Evolutionary conservation across 2,797 vertebrate genomes (phyloP), one percentile per base, ranked within the genome.

Genomic region (Myotis myotis): DNA sequence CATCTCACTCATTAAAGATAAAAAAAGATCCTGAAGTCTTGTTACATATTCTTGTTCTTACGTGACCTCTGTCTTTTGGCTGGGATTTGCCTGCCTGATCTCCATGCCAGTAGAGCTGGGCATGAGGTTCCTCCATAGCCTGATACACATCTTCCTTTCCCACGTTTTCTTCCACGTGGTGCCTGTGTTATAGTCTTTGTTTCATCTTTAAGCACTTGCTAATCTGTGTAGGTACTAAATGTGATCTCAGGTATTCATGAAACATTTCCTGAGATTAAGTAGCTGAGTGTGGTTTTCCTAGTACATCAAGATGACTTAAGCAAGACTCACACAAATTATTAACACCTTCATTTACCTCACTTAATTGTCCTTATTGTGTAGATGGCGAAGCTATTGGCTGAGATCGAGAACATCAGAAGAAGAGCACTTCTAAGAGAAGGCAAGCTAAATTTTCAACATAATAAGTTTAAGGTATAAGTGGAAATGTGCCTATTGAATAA

Each of bases 61-160:
- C 4, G 38, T 19, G 38, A 74, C 47, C 62, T 90, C 17, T 84
- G 53, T 12, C 49, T 90, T 70, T 72, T 22, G 5, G 1, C 0
- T 28, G 49, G n/a, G 53, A 66, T n/a, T 28, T 79, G 16, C 4
- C 36, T 55, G 3, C 6, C 36, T 28, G 19, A 51, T 38, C 23
- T 41, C 44, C 6, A 7, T 5, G 23, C 38, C 53, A 64, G 1
- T 20, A 38, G 16, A 30, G 2, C 44, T 55, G 36, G 6, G 16
- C 4, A 1, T 15, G 10, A 0, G 0, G 0, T 38, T 64, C 30
- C 36, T 60, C 62, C 3, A 16, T 1, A 91, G 36, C 16, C 51
- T 62, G 53, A 82, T 30, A 64, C 38, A 41, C 33, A 64, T 23
- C 38, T 55, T 71, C 49, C 38, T 36, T 79, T n/a, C 13, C 33